Percentiles rank a stretch among this genome's conserved stretches.
These are phyloP conservation scores for Leptocoma aspasia DNA, from an alignment of 2,113 vertebrate species.

Conservation along the genomic window DNA sequence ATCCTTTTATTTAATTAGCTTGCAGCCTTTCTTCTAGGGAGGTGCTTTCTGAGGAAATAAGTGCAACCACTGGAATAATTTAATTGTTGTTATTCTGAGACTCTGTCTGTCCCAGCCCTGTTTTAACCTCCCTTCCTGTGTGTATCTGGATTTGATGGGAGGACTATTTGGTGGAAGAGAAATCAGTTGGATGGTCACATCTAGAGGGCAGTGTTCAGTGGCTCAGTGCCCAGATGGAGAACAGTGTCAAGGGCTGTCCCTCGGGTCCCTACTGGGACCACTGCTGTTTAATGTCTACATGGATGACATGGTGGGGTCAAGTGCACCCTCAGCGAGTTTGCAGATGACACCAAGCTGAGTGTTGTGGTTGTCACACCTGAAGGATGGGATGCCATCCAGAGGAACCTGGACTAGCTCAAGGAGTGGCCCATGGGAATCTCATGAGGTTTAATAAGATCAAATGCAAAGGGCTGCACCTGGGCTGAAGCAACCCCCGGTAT, in stretches of 20 bases:
- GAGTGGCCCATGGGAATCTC: not conserved
- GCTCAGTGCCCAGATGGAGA: not conserved
- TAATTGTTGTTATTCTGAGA: not conserved
- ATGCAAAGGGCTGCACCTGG: not conserved
- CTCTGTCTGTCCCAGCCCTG: not conserved
- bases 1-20: not conserved
- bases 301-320: not conserved
- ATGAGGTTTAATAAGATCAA: not conserved
- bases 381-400: not conserved
- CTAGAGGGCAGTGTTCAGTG: not conserved
- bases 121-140: not conserved
- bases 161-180: not conserved
- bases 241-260: not conserved
- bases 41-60: not conserved
- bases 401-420: not conserved
- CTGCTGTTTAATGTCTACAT: not conserved
- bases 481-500: not conserved
- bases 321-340: not conserved
- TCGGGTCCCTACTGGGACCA: rapidly evolving
- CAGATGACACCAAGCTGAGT: not conserved
- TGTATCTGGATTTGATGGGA: not conserved
- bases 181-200: not conserved
- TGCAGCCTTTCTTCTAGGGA: not conserved
- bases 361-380: not conserved
- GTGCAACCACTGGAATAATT: not conserved